Conservation (phyloP, 2,113 vertebrate genomes). For the Chlamydotis undulata region DNA sequence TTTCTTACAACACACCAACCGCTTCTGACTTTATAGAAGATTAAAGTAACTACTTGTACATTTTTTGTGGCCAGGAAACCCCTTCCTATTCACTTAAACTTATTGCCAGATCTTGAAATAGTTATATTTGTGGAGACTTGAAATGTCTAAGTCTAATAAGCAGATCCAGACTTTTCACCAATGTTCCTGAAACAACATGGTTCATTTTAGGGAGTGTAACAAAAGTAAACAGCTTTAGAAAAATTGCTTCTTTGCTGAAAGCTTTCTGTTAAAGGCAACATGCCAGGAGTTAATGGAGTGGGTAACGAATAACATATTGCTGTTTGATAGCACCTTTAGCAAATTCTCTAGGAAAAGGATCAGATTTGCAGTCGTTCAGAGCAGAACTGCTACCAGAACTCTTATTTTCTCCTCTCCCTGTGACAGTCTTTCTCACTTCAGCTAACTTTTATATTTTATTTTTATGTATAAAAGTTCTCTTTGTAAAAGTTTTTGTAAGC, state of each 20-base stretch:
- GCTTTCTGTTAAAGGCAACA: neutral
- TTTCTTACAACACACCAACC: neutral
- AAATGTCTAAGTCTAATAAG: neutral
- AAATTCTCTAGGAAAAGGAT: neutral
- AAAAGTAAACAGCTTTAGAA: neutral
- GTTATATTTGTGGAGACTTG: neutral
- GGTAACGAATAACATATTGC: neutral
- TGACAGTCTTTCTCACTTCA: neutral
- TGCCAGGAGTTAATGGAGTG: neutral
- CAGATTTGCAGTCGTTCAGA: neutral
- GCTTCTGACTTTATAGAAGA: neutral
- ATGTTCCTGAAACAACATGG: neutral
- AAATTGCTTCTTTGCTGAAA: neutral
- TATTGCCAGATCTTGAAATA: neutral
- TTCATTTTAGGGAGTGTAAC: neutral
- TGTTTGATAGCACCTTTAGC: neutral
- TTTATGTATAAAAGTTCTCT: neutral
- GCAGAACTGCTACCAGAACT: neutral
- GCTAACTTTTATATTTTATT: neutral
- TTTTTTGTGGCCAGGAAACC: neutral
- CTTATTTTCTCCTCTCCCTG: neutral
- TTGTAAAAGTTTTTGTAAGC: neutral
- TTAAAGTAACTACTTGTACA: neutral
- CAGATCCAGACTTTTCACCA: neutral
- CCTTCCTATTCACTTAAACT: neutral